A percentile compares a stretch with the other conserved stretches of the same genome.
phyloP scores from a whole-genome alignment of 1,140 invertebrate genomes.

The Ceratina australensis region DNA sequence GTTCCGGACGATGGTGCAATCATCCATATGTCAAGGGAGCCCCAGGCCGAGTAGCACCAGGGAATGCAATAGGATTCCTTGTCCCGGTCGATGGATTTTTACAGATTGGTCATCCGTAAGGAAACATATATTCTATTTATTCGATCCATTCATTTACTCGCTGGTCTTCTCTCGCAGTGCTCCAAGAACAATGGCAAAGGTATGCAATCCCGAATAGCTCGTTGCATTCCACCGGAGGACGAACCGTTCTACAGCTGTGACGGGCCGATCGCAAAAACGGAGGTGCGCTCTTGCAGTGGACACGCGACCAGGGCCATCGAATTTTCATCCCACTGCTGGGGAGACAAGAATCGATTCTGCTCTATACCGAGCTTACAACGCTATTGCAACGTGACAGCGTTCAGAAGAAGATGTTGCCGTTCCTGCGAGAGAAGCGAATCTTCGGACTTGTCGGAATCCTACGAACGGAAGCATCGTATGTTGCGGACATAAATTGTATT shows the following conservation, averaged over 20 bases:
- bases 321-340: constrained; percentile 67
- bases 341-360: constrained; percentile 79
- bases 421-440: constrained; percentile 6
- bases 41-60: constrained; percentile 77
- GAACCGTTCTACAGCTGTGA: constrained; percentile 79
- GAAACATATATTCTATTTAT: neutral
- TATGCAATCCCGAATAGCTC: constrained; percentile 82
- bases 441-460: neutral
- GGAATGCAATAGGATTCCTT: constrained; percentile 83
- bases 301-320: constrained; percentile 59
- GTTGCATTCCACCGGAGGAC: constrained; percentile 82
- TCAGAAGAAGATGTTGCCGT: constrained; percentile 80
- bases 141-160: neutral
- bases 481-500: neutral
- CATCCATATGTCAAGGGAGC: constrained; percentile 78
- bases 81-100: constrained; percentile 84
- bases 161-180: constrained; percentile 82
- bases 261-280: constrained; percentile 70
- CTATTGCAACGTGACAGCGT: constrained; percentile 81
- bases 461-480: neutral
- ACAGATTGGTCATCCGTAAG: constrained; percentile 86
- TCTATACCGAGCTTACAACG: constrained; percentile 75
- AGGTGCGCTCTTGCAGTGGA: constrained; percentile 72
- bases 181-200: constrained; percentile 88
- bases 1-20: constrained; percentile 80